Conservation (phyloP, 2,113 vertebrate genomes). For the Plotosus lineatus region DNA sequence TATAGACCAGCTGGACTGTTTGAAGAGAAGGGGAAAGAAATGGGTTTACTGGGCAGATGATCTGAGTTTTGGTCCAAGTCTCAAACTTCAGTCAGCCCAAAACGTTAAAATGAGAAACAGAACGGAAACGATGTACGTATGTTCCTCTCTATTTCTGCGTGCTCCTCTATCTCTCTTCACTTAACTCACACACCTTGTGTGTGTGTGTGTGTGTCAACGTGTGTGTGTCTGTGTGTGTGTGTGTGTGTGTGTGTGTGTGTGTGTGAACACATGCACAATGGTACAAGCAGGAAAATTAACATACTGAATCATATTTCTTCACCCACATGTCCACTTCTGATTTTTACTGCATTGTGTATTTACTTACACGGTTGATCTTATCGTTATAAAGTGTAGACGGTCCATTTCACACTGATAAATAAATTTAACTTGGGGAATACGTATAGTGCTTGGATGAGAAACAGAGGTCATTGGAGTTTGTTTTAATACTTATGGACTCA, state of each 20-base stretch:
- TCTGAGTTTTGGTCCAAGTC: conserved; percentile 13
- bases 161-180: too few species aligned
- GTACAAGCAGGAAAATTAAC: conserved; percentile 23
- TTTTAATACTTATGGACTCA: background rate
- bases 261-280: too few species aligned
- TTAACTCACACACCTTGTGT: too few species aligned
- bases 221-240: too few species aligned
- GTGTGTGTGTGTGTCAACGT: too few species aligned
- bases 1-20: conserved; percentile 51
- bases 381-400: conserved; percentile 47
- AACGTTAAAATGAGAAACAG: conserved; percentile 13
- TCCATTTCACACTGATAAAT: conserved; percentile 45
- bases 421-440: conserved; percentile 49
- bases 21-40: conserved; percentile 55
- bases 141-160: too few species aligned
- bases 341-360: conserved; percentile 49
- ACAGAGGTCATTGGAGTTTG: conserved; percentile 9
- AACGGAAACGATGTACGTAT: conserved; percentile 15
- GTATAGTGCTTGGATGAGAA: conserved; percentile 32
- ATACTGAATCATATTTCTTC: conserved; percentile 40
- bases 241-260: too few species aligned
- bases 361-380: conserved; percentile 50
- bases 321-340: conserved; percentile 27
- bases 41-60: conserved; percentile 55
- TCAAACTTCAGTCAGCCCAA: background rate